Conservation (phyloP, 1,140 invertebrate species). For the Drosophila jambulina region DNA sequence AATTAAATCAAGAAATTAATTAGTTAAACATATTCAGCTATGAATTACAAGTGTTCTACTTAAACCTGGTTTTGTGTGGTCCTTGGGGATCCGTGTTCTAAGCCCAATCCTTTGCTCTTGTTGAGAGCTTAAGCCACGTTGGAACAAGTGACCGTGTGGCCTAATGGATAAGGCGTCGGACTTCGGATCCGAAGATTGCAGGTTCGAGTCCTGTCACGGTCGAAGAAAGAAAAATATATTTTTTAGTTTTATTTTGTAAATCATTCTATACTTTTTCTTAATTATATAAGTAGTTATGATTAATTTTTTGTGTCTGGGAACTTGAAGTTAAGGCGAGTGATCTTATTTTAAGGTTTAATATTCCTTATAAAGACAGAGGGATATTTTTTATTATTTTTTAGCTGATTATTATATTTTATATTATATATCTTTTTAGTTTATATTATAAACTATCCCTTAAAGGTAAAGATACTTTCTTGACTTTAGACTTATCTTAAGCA, state of each 20-base stretch:
- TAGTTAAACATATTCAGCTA: too few relatives aligned
- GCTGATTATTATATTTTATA: too few relatives aligned
- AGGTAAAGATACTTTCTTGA: not conserved
- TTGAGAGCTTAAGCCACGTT: not conserved
- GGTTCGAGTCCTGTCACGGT: constrained; percentile 51
- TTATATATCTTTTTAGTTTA: too few relatives aligned
- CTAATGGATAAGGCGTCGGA: constrained; percentile 54
- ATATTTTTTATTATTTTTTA: too few relatives aligned
- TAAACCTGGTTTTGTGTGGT: not conserved
- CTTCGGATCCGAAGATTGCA: constrained; percentile 53
- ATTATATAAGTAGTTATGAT: not conserved
- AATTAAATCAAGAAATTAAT: not conserved
- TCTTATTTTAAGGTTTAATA: too few relatives aligned
- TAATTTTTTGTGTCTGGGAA: not conserved
- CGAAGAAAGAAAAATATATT: not conserved
- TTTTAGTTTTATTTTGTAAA: not conserved
- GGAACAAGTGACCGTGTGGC: constrained; percentile 41
- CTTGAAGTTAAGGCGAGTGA: too few relatives aligned
- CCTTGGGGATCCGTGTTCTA: not conserved
- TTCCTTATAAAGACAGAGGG: too few relatives aligned
- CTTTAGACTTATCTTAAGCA: not conserved
- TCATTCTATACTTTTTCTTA: too few relatives aligned
- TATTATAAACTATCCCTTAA: too few relatives aligned
- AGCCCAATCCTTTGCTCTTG: not conserved
- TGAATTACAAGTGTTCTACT: not conserved